Base-by-base conservation (phyloP, 2,888 invertebrate species). In the Mythimna loreyi region DNA sequence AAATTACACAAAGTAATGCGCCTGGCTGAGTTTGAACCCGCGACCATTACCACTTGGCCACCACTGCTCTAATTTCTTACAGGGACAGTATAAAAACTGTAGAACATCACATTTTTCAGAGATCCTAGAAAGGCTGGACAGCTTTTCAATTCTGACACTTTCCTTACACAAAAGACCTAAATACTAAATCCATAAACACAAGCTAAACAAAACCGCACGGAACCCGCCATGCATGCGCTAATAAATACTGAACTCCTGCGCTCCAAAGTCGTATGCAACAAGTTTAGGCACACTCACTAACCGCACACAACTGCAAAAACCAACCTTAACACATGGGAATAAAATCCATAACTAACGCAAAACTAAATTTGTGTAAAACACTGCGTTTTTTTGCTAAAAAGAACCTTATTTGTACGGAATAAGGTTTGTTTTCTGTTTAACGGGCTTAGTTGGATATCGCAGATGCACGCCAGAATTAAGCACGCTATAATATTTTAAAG, bases 401-500 rank as follows among this genome's bases (percentile, higher is more conserved):
- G 25, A 33, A 63, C 71, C 52, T 59, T 82, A 67, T n/a, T n/a
- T n/a, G n/a, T n/a, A n/a, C n/a, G n/a, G n/a, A n/a, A n/a, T n/a
- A n/a, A n/a, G n/a, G 65, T 75, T 78, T 69, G 83, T 84, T 75
- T 58, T 3, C 30, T 36, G 13, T 72, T 67, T 84, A 84, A 83
- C 75, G 80, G 83, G 72, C 66, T 82, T 80, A 75, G 84, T 73
- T 70, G 50, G 61, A 72, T 69, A 78, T 78, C 66, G 78, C 82
- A 84, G 79, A 76, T 80, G 82, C 84, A 84, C 49, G 70, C 58
- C 64, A 60, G 83, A 78, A 83, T 82, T 80, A 80, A 82, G 72
- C 66, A 60, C 71, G 67, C 60, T 69, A 74, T 84, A 72, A 82
- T 80, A 84, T 75, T 82, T 82, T 67, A 83, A 28, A 75, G 80